Evolutionary conservation across 2,797 vertebrate genomes (phyloP).

Genomic region (Leptodactylus fallax): DNA sequence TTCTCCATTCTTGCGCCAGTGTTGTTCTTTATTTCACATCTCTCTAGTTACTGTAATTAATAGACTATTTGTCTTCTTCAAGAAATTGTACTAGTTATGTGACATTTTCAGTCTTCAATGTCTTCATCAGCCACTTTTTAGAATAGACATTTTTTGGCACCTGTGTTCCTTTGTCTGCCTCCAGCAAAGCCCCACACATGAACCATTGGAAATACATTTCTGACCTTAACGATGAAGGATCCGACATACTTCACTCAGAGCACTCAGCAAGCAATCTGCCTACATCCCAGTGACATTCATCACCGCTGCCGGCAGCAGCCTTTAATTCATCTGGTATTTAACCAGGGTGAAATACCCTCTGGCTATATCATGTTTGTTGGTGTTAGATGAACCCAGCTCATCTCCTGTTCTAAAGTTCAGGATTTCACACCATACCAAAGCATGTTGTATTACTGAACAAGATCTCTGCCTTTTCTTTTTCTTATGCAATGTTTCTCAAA

Average conservation of each 20-base stretch:
- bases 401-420: conserved; percentile 73
- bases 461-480: conserved; percentile 69
- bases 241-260: conserved; percentile 77
- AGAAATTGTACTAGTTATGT: conserved; percentile 64
- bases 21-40: too few species aligned
- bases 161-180: conserved; percentile 72
- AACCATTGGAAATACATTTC: conserved; percentile 77
- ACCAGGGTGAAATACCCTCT: conserved; percentile 74
- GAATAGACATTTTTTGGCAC: conserved; percentile 74
- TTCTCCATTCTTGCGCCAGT: conserved; percentile 5
- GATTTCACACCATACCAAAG: conserved; percentile 74
- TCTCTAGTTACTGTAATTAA: conserved; percentile 32
- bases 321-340: conserved; percentile 83
- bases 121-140: conserved; percentile 62
- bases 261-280: conserved; percentile 74
- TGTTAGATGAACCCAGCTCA: conserved; percentile 77
- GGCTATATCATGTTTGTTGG: conserved; percentile 77
- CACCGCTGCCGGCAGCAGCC: conserved; percentile 76
- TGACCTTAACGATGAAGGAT: conserved; percentile 76
- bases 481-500: conserved; percentile 67
- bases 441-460: conserved; percentile 67
- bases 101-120: conserved; percentile 65
- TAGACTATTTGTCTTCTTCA: background rate
- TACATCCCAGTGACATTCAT: conserved; percentile 79
- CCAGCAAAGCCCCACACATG: conserved; percentile 74